Conservation (phyloP, 2,888 invertebrate genomes). For the Aleiodes leptofemur region DNA sequence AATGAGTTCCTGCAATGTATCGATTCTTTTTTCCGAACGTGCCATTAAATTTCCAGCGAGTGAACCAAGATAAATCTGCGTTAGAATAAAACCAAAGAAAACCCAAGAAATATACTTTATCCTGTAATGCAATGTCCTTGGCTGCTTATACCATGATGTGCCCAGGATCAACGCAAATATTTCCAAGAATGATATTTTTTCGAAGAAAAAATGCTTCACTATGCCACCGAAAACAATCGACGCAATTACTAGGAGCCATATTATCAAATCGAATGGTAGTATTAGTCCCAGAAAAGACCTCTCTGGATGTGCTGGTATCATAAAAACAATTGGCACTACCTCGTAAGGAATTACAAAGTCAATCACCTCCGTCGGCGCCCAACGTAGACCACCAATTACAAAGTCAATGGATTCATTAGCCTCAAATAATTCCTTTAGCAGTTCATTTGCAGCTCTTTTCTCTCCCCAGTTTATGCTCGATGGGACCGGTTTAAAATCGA, state of each 20-base stretch:
- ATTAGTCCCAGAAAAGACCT: slow-evolving; percentile 63
- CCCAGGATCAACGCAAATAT: slow-evolving; percentile 64
- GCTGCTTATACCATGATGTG: slow-evolving; percentile 57
- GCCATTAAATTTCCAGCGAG: slow-evolving; percentile 66
- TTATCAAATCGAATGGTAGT: slow-evolving; percentile 58
- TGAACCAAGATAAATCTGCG: slow-evolving; percentile 68
- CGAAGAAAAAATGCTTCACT: slow-evolving; percentile 56
- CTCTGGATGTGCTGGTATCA: slow-evolving; percentile 57
- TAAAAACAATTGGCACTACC: slow-evolving; percentile 57
- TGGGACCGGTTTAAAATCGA: slow-evolving; percentile 41
- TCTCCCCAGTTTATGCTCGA: slow-evolving; percentile 43
- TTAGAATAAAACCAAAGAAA: slow-evolving; percentile 65
- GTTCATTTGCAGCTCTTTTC: slow-evolving; percentile 16
- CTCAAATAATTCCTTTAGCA: slow-evolving; percentile 39
- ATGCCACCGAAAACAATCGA: slow-evolving; percentile 57
- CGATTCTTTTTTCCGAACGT: slow-evolving; percentile 57
- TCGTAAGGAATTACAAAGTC: slow-evolving; percentile 61
- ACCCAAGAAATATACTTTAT: slow-evolving; percentile 66
- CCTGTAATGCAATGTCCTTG: slow-evolving; percentile 57
- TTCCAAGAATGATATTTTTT: slow-evolving; percentile 61
- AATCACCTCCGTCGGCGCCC: slow-evolving; percentile 46
- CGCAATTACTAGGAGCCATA: slow-evolving; percentile 63
- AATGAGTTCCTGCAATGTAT: slow-evolving; percentile 60
- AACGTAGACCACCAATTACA: slow-evolving; percentile 58
- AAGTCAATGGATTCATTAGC: slow-evolving; percentile 53